Percentiles rank a stretch among this genome's conserved stretches.
These are phyloP conservation scores for Riparia riparia DNA, from an alignment of 2,113 vertebrate species.

Conservation along the genomic window DNA sequence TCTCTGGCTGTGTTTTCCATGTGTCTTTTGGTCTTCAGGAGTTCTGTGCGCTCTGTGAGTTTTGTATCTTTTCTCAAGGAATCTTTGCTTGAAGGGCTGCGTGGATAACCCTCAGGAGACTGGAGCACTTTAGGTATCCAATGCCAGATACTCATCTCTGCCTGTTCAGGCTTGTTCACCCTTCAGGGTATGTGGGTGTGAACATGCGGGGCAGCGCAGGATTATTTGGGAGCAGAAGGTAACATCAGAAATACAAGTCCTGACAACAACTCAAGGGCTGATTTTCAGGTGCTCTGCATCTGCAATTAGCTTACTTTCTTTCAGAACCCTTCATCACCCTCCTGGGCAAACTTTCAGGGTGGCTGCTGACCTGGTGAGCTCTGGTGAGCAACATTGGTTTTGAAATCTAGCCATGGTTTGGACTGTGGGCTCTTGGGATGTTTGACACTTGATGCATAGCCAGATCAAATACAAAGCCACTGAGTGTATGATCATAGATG, in stretches of 20 bases:
- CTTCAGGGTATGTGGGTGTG: background rate
- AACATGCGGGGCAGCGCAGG: background rate
- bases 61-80: background rate
- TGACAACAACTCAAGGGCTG: background rate
- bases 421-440: background rate
- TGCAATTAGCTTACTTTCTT: background rate
- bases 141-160: conserved; percentile 27
- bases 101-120: background rate
- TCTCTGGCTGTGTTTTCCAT: background rate
- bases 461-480: background rate
- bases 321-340: background rate
- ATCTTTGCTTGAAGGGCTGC: background rate
- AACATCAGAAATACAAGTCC: background rate
- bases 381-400: background rate
- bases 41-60: background rate
- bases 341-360: background rate
- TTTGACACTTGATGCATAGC: background rate
- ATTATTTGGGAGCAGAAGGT: conserved; percentile 1
- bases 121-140: background rate
- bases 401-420: background rate
- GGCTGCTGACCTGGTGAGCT: background rate
- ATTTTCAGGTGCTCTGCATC: background rate
- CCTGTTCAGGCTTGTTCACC: conserved; percentile 34
- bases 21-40: background rate
- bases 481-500: background rate